These are phyloP conservation scores for Ruditapes philippinarum DNA, from an alignment of 1,140 invertebrate genomes.

Conservation along the genomic window DNA sequence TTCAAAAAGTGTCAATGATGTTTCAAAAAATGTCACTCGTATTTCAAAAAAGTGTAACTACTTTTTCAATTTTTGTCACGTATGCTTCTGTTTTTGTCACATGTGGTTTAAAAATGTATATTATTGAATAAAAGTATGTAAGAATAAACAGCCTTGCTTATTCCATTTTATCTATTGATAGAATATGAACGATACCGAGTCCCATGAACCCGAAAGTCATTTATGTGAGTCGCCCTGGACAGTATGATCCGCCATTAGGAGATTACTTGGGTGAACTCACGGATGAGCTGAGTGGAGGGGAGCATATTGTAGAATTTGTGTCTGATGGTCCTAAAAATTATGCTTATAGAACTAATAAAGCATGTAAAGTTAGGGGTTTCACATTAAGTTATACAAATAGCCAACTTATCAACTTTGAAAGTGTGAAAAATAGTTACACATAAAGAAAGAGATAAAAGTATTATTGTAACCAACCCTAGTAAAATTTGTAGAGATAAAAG, in stretches of 20 bases:
- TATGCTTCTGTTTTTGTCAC: too few relatives aligned
- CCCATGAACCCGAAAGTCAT: too few relatives aligned
- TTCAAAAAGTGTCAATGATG: too few relatives aligned
- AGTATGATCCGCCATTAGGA: neutral
- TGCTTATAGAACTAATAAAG: conserved; percentile 20
- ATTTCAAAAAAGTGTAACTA: too few relatives aligned
- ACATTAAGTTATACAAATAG: conserved; percentile 2
- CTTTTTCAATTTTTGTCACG: too few relatives aligned
- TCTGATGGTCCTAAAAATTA: conserved; percentile 20
- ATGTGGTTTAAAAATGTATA: too few relatives aligned
- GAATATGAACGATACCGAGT: too few relatives aligned
- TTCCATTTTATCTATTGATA: too few relatives aligned
- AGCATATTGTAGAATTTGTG: conserved; percentile 25
- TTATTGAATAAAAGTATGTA: too few relatives aligned
- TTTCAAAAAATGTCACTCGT: too few relatives aligned
- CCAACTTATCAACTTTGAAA: conserved; percentile 15
- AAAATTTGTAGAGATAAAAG: conserved; percentile 34
- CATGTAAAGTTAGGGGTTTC: conserved; percentile 8
- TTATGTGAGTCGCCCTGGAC: neutral
- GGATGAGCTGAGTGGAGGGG: neutral
- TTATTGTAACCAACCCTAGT: conserved; percentile 1
- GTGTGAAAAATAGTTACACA: conserved; percentile 39
- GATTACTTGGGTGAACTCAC: neutral
- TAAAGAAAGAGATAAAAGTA: neutral
- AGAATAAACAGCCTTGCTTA: too few relatives aligned